Base-by-base conservation (phyloP, 1,140 invertebrate genomes). In the Piezodorus guildinii region DNA sequence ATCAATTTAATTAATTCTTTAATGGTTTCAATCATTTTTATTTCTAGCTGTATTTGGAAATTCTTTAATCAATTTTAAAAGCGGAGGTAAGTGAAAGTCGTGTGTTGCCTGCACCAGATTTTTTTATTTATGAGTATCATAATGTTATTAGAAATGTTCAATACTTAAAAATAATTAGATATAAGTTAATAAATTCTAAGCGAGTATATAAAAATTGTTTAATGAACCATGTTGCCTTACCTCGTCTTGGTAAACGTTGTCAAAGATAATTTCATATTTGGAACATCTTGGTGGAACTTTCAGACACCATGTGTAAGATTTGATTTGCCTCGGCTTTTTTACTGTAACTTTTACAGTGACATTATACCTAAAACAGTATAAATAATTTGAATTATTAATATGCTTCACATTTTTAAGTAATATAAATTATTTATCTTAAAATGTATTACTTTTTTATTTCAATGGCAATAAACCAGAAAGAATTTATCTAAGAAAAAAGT, bases 251-350 rank as follows among this genome's bases (percentile, higher is more conserved):
- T 82, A 85, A 2, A 87, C 81, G 16, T 82, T 81, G 68, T 82
- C 83, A 68, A 87, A 85, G 65, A 84, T 82, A 30, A 91, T 84
- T 71, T 82, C 86, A 73, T 92, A 94, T 71, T 85, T 88, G 44
- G 89, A 89, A 75, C 92, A 95, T 71, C 85, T 78, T 15, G 88
- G 88, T 34, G 90, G 91, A 43, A 93, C 78, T 70, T 81, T 87
- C 9, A 91, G 77, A 76, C 91, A 94, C 84, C 87, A 93, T 0
- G 81, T 81, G 67, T 85, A 86, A 63, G 85, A 85, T 54, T 87
- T 81, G 45, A 87, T 82, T 75, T 91, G 86, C 69, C 88, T 90
- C 0, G 90, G 86, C 73, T 89, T 84, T 70, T 85, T 76, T 72
- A 88, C 87, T 1, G 87, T 83, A 43, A 90, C 82, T 68, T 79